phyloP scores from a whole-genome alignment of 2,113 vertebrate genomes.

The Bettongia penicillata region DNA sequence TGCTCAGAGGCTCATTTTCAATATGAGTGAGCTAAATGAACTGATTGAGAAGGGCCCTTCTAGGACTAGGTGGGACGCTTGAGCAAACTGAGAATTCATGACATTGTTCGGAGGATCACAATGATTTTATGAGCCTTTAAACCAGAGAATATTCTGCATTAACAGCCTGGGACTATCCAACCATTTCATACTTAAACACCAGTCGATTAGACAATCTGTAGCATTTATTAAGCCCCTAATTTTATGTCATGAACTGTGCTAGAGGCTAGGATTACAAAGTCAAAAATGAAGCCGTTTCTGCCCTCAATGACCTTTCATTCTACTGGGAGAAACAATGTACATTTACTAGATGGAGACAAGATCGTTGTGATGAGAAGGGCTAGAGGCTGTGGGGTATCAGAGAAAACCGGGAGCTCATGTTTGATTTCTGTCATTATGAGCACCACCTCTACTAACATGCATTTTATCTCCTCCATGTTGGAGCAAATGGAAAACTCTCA shows the following conservation, averaged over 20 bases:
- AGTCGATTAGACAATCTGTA: neutral
- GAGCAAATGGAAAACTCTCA: neutral
- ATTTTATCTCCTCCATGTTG: too few relatives aligned
- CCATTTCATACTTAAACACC: neutral
- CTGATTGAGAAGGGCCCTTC: neutral
- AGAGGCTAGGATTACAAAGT: neutral
- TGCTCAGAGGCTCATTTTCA: neutral
- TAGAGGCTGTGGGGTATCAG: neutral
- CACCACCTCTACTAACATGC: neutral
- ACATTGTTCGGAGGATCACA: neutral
- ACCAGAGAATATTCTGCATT: neutral
- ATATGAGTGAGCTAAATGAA: neutral
- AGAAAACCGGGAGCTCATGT: neutral
- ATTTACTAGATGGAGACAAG: neutral
- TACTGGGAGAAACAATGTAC: neutral
- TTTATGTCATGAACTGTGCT: neutral
- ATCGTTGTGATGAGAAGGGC: neutral
- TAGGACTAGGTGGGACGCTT: neutral
- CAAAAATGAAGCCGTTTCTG: neutral
- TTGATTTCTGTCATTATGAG: neutral
- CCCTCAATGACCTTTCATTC: neutral
- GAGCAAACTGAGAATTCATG: neutral
- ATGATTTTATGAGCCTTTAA: neutral
- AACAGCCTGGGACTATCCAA: neutral
- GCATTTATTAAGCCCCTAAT: neutral